Base-by-base conservation (phyloP, 2,888 invertebrate species). In the Polietes domitor region DNA sequence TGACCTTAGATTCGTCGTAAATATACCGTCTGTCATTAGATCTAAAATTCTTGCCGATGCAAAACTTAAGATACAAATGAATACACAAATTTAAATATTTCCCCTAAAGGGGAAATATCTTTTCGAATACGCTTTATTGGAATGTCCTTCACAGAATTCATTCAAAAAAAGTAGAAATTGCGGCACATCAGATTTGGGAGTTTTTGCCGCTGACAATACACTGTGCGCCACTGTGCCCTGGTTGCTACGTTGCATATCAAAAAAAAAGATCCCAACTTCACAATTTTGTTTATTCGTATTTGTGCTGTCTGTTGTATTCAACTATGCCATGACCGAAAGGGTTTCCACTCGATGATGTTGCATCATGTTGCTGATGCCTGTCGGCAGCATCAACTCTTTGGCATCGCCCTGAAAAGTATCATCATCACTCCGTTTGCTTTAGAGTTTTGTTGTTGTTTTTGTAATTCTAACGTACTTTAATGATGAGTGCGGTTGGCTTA, bases 401-500 rank as follows among this genome's bases (percentile, higher is more conserved):
- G 21, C 37, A 41, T 28, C 7, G 10, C 19, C 65, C 17, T 37
- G 53, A 65, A 65, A 65, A 63, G 65, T 65, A 65, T 65, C 65
- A 65, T 32, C 65, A 19, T 41, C 65, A 65, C 37, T 28, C 26
- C 19, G 37, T 41, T 65, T 12, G 21, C 41, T 41, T 21, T 17
- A n/a, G 12, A 6, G 21, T 21, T 32, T 32, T 17, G 4, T 21
- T 32, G 10, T 28, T 41, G 26, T 65, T 7, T 41, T 10, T 19
- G 41, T 17, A 65, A 65, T 41, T 65, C 37, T 65, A 65, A 65
- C 37, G 37, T 65, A 41, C 15, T 65, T 21, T 78, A 80, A 77
- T 80, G 77, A 77, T 58, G 80, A 83, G 77, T 83, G 83, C 63
- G 77, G 83, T 83, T 83, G 83, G 83, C 80, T 83, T 83, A 83